Conservation (phyloP, 2,888 invertebrate genomes). For the Ryuthela nishihirai region DNA sequence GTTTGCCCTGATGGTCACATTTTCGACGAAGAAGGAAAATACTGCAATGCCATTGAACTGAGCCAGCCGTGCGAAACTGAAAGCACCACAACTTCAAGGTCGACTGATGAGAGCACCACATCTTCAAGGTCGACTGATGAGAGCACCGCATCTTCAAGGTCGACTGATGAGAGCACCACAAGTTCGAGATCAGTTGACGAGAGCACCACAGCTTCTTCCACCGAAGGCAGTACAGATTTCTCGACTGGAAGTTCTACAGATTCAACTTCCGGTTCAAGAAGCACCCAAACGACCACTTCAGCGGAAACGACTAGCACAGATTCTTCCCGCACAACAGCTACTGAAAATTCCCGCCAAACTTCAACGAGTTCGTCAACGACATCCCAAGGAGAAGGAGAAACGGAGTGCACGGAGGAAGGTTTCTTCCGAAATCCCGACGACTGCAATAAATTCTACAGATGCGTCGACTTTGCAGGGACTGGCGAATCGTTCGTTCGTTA, state of each 20-base stretch:
- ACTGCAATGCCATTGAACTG: slow-evolving; percentile 38
- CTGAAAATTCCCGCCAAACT: too few species aligned
- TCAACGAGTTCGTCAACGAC: not conserved
- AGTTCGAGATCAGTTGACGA: not conserved
- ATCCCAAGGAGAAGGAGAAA: slow-evolving; percentile 1
- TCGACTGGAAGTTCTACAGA: slow-evolving; percentile 1
- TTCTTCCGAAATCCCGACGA: slow-evolving; percentile 41
- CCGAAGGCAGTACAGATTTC: not conserved
- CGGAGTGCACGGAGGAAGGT: slow-evolving; percentile 29
- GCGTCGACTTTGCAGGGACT: slow-evolving; percentile 34
- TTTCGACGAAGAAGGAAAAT: slow-evolving; percentile 40
- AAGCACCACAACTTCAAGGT: too few species aligned
- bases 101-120: not conserved
- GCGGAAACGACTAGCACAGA: not conserved
- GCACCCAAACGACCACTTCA: not conserved
- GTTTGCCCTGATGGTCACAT: slow-evolving; percentile 38
- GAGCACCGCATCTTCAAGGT: not conserved
- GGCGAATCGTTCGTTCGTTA: slow-evolving; percentile 32
- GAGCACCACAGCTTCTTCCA: not conserved
- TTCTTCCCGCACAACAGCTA: not conserved
- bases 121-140: not conserved
- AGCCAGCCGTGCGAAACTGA: too few species aligned
- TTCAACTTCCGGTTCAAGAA: not conserved
- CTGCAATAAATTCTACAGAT: slow-evolving; percentile 42
- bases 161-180: not conserved